Evolutionary conservation across 1,140 invertebrate genomes (phyloP), one percentile per base, ranked within the genome.

Genomic region (Drosophila athabasca): DNA sequence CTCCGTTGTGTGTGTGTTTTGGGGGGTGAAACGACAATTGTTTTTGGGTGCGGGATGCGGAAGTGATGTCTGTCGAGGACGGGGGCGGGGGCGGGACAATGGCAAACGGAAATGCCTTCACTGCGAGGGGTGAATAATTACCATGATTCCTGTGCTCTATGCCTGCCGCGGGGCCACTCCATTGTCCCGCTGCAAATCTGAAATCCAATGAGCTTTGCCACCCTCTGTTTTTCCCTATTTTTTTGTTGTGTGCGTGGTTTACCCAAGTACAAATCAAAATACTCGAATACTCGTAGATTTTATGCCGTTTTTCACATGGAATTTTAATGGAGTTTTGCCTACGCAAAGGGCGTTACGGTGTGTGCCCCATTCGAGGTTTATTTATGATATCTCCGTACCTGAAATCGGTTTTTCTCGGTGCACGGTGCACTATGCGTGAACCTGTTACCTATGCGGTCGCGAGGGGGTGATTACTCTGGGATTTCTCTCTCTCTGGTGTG

Each of bases 51-150:
- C 79, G 75, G 75, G 83, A 83, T 62, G 62, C 66, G 65, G 74
- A 78, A 70, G 43, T 69, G 59, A 39, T 39, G 35, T 39, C 17
- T 19, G 17, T 19, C 17, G 17, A 19, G 17, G 17, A 19, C 17
- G 17, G 17, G 17, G 17, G 17, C 35, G 35, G 58, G 17, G 43
- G 15, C 51, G 55, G 57, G 41, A 62, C 64, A 59, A 89, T 64
- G 73, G 43, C 57, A 31, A 79, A 52, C 83, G 83, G 83, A 87
- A 87, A 88, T 88, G 83, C 83, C 79, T 66, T 67, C 55, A 77
- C 57, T 41, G 53, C 62, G 62, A 70, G 76, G 84, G 83, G 83
- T 88, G 83, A 72, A 88, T 88, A 88, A 88, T 88, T 88, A 87
- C 74, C 69, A 69, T 67, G 67, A 74, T 71, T 60, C 66, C 58